Conservation (phyloP, 2,113 vertebrate genomes). For the Genyomyrus donnyi region DNA sequence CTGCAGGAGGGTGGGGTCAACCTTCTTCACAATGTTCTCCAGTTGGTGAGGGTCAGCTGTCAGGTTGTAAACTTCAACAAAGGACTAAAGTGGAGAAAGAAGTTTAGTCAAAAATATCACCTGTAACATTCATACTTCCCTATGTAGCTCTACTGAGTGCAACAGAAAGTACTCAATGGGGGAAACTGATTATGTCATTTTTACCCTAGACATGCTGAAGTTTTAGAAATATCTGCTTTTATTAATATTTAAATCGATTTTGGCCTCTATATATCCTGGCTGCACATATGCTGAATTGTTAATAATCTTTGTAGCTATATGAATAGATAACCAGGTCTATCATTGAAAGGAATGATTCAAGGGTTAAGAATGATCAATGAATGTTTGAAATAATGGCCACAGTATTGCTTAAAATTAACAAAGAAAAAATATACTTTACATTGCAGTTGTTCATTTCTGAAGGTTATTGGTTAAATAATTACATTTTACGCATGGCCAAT, state of each 20-base stretch:
- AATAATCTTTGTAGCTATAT: background rate
- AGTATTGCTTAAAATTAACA: background rate
- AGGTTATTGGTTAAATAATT: background rate
- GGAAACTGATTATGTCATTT: background rate
- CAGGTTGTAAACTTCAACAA: conserved; percentile 68
- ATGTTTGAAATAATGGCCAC: background rate
- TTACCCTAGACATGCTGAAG: background rate
- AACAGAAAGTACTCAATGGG: background rate
- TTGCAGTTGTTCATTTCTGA: background rate
- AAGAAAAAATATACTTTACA: background rate
- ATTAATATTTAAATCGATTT: background rate
- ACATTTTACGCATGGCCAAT: background rate
- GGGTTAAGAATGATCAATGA: background rate
- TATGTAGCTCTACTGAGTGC: background rate
- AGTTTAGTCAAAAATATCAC: background rate
- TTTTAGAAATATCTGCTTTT: background rate
- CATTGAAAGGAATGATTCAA: background rate
- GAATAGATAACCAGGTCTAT: background rate
- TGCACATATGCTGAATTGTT: background rate
- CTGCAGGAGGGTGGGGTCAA: conserved; percentile 60
- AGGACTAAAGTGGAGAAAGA: conserved; percentile 40
- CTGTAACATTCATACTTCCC: background rate
- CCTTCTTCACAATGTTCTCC: conserved; percentile 66
- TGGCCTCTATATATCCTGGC: background rate
- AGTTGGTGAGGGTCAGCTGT: conserved; percentile 61